Evolutionary conservation across 2,113 vertebrate species (phyloP).

Genomic region (Pseudois nayaur): DNA sequence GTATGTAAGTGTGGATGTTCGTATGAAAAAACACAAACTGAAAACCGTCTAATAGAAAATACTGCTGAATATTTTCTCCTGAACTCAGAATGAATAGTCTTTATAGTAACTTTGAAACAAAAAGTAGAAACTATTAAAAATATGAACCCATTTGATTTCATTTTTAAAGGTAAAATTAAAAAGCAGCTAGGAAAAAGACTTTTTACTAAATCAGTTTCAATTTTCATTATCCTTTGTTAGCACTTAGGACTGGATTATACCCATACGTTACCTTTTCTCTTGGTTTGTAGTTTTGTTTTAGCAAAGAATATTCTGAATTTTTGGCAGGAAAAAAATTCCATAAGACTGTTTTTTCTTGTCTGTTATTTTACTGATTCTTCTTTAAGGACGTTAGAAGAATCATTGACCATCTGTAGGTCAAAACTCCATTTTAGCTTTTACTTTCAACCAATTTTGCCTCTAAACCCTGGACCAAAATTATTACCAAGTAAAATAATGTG

Average conservation of each 20-base stretch:
- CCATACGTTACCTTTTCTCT: background rate
- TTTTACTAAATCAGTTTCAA: background rate
- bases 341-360: background rate
- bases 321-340: background rate
- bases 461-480: background rate
- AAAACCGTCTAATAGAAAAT: background rate
- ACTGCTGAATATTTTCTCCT: slow-evolving; percentile 1
- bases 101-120: slow-evolving; percentile 16
- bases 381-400: background rate
- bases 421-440: background rate
- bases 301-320: background rate
- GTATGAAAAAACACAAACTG: background rate
- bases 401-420: background rate
- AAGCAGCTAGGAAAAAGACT: background rate
- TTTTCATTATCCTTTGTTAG: background rate
- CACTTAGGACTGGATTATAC: background rate
- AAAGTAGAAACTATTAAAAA: slow-evolving; percentile 2
- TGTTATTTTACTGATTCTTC: background rate
- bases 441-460: background rate
- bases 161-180: background rate
- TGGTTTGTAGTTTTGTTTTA: slow-evolving; percentile 8
- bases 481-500: background rate
- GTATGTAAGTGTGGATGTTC: background rate
- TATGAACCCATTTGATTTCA: background rate
- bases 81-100: background rate